These are phyloP conservation scores for Cataglyphis rosenhaueri DNA, from an alignment of 2,888 invertebrate species.

Conservation along the genomic window DNA sequence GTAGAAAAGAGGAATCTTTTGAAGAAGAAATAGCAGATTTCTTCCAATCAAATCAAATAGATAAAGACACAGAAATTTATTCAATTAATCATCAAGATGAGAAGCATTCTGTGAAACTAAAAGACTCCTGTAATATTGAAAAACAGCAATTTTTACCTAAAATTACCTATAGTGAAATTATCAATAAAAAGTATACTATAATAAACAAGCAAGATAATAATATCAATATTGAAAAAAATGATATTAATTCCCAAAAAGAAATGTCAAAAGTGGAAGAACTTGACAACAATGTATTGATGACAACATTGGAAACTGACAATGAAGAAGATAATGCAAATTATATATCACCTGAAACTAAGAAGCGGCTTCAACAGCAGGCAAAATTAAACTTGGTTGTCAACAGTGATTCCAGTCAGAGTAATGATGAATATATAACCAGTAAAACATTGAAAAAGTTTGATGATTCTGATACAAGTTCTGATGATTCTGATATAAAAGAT, in stretches of 20 bases:
- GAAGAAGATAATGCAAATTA: conserved; percentile 3
- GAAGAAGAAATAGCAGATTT: not conserved
- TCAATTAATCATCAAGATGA: not conserved
- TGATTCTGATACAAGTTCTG: not conserved
- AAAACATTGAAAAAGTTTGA: not conserved
- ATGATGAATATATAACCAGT: not conserved
- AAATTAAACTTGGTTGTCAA: conserved; percentile 24
- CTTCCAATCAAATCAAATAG: not conserved
- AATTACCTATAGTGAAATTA: conserved; percentile 68
- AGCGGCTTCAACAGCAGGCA: conserved; percentile 25
- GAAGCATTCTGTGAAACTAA: not conserved
- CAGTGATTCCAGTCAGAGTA: conserved; percentile 11
- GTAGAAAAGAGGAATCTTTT: not conserved
- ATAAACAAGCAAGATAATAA: conserved; percentile 24
- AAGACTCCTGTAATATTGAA: not conserved
- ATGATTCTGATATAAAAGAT: not conserved
- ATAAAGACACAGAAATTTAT: not conserved
- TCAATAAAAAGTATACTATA: conserved; percentile 70
- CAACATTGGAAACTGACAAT: not conserved
- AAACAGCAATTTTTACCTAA: conserved; percentile 54
- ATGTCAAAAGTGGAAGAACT: not conserved
- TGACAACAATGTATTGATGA: not conserved
- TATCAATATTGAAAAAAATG: not conserved
- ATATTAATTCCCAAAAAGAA: not conserved
- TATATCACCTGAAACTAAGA: conserved; percentile 9